Evolutionary conservation across 1,140 invertebrate species (phyloP).

Genomic region (Pogonomyrmex californicus): DNA sequence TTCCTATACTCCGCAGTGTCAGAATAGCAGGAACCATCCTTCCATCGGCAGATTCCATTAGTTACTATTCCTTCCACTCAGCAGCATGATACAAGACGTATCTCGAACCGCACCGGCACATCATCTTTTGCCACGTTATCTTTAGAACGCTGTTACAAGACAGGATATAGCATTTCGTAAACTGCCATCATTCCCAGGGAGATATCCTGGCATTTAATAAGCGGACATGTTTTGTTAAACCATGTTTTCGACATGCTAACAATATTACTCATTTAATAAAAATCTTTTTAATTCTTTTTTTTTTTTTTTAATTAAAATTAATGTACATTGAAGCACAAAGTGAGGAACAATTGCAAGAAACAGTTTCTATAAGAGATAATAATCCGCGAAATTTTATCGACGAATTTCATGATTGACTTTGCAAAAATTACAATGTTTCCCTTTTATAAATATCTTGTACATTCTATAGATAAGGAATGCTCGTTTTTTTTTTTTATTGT

Average conservation of each 20-base stretch:
- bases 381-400: background rate
- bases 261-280: background rate
- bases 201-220: constrained; percentile 2
- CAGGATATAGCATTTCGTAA: constrained; percentile 56
- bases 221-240: background rate
- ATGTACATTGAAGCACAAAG: background rate
- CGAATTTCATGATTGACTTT: constrained; percentile 6
- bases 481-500: background rate
- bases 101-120: constrained; percentile 25
- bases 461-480: background rate
- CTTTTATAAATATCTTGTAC: background rate
- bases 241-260: background rate
- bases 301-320: background rate
- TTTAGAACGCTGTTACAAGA: constrained; percentile 37
- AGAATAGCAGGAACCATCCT: background rate
- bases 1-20: background rate
- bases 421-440: background rate
- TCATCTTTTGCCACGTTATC: constrained; percentile 63
- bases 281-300: background rate
- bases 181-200: background rate
- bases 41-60: constrained; percentile 63
- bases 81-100: constrained; percentile 19
- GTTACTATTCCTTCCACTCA: constrained; percentile 46
- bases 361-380: background rate
- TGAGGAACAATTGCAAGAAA: background rate